A percentile compares a stretch with the other conserved stretches of the same genome.
Conservation (phyloP, 1,140 invertebrate genomes). For the Leptopilina boulardi region DNA sequence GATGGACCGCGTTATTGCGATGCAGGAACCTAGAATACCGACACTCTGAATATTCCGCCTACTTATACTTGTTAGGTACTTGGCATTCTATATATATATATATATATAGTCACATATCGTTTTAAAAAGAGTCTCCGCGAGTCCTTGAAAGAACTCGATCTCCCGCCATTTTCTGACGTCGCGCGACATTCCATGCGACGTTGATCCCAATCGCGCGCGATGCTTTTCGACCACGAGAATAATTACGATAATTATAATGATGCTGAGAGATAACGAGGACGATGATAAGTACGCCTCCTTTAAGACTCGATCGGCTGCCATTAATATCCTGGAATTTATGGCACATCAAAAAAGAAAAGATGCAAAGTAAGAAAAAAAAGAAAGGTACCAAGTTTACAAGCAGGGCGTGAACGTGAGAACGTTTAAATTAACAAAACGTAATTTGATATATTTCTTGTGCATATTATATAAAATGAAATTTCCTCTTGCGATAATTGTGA, state of each 20-base stretch:
- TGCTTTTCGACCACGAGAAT: slow-evolving; percentile 59
- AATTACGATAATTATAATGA: slow-evolving; percentile 61
- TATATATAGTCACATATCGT: no score
- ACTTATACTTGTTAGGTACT: slow-evolving; percentile 58
- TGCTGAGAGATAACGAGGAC: slow-evolving; percentile 58
- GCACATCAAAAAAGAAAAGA: not conserved
- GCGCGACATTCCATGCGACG: slow-evolving; percentile 48
- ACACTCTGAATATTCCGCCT: slow-evolving; percentile 69
- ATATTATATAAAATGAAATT: no score
- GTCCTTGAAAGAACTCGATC: slow-evolving; percentile 56
- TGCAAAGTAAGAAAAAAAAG: no score
- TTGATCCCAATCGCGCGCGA: slow-evolving; percentile 50
- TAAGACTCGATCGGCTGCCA: slow-evolving; percentile 24
- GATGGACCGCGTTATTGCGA: slow-evolving; percentile 34
- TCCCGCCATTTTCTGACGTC: slow-evolving; percentile 60
- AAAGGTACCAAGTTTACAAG: not conserved
- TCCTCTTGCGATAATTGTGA: no score
- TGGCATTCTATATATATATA: slow-evolving; percentile 40
- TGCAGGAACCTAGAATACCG: slow-evolving; percentile 53
- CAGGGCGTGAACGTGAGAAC: slow-evolving; percentile 24
- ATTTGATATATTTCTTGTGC: not conserved
- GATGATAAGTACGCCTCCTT: slow-evolving; percentile 36
- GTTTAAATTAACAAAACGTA: slow-evolving; percentile 22
- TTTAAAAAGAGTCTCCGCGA: slow-evolving; percentile 48
- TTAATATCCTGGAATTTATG: slow-evolving; percentile 28